phyloP scores from a whole-genome alignment of 2,888 invertebrate genomes.

The Loripinus fragilis region DNA sequence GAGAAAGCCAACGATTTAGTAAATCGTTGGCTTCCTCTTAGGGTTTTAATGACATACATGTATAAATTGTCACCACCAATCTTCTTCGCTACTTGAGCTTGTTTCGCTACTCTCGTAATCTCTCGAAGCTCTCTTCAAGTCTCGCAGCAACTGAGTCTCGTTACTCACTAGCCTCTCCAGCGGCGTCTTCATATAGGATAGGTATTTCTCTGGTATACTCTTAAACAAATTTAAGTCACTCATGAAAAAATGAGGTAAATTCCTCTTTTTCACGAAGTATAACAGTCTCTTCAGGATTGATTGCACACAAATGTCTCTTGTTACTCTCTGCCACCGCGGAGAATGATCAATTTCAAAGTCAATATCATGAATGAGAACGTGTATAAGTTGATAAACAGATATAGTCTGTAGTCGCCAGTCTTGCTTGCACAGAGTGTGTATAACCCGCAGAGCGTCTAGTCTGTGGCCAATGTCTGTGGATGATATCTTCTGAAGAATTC shows the following conservation, averaged over 20 bases:
- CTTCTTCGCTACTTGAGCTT: conserved; percentile 58
- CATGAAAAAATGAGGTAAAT: conserved; percentile 77
- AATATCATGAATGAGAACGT: conserved; percentile 74
- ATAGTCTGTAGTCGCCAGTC: conserved; percentile 58
- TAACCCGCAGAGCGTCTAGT: conserved; percentile 54
- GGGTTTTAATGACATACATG: too few species aligned
- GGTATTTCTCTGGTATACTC: conserved; percentile 58
- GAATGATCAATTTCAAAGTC: conserved; percentile 75
- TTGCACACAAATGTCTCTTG: conserved; percentile 70
- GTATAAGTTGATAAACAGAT: conserved; percentile 75
- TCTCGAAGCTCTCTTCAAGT: conserved; percentile 51
- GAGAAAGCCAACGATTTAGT: too few species aligned
- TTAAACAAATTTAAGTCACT: conserved; percentile 70
- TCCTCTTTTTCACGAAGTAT: conserved; percentile 59
- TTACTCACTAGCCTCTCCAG: conserved; percentile 65
- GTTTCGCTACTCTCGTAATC: conserved; percentile 42
- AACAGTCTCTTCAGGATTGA: conserved; percentile 69
- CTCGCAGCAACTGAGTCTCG: conserved; percentile 68
- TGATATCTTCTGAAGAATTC: conserved; percentile 48
- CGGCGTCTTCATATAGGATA: conserved; percentile 64
- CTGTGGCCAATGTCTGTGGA: conserved; percentile 58
- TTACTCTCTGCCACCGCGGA: conserved; percentile 76
- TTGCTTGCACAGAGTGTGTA: conserved; percentile 55
- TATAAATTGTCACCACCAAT: conserved; percentile 53
- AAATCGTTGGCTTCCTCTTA: too few species aligned